These are phyloP conservation scores for Dorcus parallelipipedus DNA, from an alignment of 2,888 invertebrate species.

Conservation along the genomic window DNA sequence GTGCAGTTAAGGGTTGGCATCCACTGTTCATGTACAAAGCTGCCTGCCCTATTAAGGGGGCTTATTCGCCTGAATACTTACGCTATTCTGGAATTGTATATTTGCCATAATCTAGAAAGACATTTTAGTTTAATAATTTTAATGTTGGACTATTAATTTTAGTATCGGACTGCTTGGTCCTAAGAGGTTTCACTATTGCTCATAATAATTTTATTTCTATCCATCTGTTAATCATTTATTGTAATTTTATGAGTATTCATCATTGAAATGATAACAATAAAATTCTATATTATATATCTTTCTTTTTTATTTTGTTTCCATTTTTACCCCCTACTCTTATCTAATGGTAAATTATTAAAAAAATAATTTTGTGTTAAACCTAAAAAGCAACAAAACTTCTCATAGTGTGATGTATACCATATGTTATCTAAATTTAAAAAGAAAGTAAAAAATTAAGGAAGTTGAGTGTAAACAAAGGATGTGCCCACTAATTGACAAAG, in stretches of 20 bases:
- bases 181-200: constrained; percentile 51
- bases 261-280: constrained; percentile 50
- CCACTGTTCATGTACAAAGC: constrained; percentile 45
- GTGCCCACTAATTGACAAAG: too few relatives aligned
- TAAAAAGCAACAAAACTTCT: too few relatives aligned
- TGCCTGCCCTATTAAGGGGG: constrained; percentile 40
- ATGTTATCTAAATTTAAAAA: too few relatives aligned
- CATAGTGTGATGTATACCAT: too few relatives aligned
- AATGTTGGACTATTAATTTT: constrained; percentile 32
- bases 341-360: too few relatives aligned
- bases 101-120: constrained; percentile 48
- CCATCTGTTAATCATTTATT: constrained; percentile 52
- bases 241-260: constrained; percentile 52
- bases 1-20: constrained; percentile 47
- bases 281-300: constrained; percentile 51
- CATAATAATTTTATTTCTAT: constrained; percentile 49
- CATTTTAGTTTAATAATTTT: constrained; percentile 39
- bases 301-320: constrained; percentile 26
- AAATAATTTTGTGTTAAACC: too few relatives aligned
- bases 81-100: constrained; percentile 48
- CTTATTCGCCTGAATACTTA: constrained; percentile 43
- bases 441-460: too few relatives aligned
- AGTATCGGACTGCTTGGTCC: constrained; percentile 40
- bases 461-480: too few relatives aligned
- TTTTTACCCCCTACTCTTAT: too few relatives aligned